Conservation (phyloP, 1,140 invertebrate genomes). For the Oryzaephilus surinamensis region DNA sequence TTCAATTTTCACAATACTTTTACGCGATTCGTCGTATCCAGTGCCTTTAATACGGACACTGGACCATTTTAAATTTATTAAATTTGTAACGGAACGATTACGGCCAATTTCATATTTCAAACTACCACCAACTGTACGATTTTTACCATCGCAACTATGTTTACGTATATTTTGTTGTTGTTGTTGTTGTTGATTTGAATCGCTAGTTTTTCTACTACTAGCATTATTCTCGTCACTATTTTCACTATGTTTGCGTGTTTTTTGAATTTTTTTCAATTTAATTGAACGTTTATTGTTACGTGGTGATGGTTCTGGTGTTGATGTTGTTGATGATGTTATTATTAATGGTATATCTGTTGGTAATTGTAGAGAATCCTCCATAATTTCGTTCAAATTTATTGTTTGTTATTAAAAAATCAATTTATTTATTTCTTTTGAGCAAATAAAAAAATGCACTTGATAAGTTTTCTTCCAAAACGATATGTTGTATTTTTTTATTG, state of each 20-base stretch:
- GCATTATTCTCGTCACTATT: slow-evolving; percentile 5
- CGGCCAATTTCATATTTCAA: slow-evolving; percentile 32
- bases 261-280: neutral
- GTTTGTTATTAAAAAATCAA: too few relatives aligned
- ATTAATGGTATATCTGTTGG: slow-evolving; percentile 31
- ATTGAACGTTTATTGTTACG: neutral
- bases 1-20: slow-evolving; percentile 47
- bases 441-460: too few relatives aligned
- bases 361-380: slow-evolving; percentile 19
- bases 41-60: slow-evolving; percentile 47
- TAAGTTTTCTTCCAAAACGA: too few relatives aligned
- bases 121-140: slow-evolving; percentile 23
- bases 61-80: slow-evolving; percentile 40
- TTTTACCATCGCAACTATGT: slow-evolving; percentile 10
- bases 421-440: too few relatives aligned
- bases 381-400: too few relatives aligned
- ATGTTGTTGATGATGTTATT: slow-evolving; percentile 21
- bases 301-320: neutral
- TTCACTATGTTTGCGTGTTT: slow-evolving; percentile 9
- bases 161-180: too few relatives aligned
- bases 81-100: slow-evolving; percentile 26
- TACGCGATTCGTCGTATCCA: slow-evolving; percentile 39
- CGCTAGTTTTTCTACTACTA: neutral
- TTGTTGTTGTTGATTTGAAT: too few relatives aligned
- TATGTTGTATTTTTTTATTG: too few relatives aligned